Base-by-base conservation (phyloP, 2,113 vertebrate genomes). In the Alectura lathami region DNA sequence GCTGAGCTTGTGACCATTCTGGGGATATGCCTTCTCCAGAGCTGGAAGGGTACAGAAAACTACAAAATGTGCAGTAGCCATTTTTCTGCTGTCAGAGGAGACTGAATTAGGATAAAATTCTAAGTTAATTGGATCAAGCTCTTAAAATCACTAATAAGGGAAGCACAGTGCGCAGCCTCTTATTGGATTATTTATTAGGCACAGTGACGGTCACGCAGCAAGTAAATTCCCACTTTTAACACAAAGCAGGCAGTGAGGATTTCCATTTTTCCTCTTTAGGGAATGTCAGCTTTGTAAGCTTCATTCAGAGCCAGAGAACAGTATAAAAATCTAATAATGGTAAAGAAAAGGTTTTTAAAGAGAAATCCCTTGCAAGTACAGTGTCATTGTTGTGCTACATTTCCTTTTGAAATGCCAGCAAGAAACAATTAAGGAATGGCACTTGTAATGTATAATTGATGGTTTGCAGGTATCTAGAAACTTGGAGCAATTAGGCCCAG, bases 381-480 rank as follows among this genome's bases (percentile, higher is more conserved):
- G 63, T 80, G 45, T 8, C 78, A 92, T 59, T 92, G 95, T 96
- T 95, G 91, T 92, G 59, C 54, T 93, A 83, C 76, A 93, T 91
- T 94, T 94, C 94, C 85, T 85, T 89, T 94, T 95, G 85, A 96
- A 95, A 87, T 96, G 78, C 59, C 86, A 96, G 72, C 74, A 91
- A 97, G 88, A 96, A 95, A 96, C 88, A 95, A 96, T 96, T 96
- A 97, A 89, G 88, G 64, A 94, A 89, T 93, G 95, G 78, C 23
- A 83, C 63, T 96, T 95, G 75, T 96, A 96, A 94, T 96, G 86
- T 80, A 94, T 96, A 97, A 97, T 92, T 96, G 89, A 97, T 96
- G 76, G 60, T 95, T 95, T 95, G 89, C 93, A 96, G 92, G 86
- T 97, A 96, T 96, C 91, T 96, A 86, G 72, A 93, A 96, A 94